Percentiles rank a stretch among this genome's conserved stretches.
Conservation (phyloP, 2,797 vertebrate species). For the Pipistrellus pipistrellus region DNA sequence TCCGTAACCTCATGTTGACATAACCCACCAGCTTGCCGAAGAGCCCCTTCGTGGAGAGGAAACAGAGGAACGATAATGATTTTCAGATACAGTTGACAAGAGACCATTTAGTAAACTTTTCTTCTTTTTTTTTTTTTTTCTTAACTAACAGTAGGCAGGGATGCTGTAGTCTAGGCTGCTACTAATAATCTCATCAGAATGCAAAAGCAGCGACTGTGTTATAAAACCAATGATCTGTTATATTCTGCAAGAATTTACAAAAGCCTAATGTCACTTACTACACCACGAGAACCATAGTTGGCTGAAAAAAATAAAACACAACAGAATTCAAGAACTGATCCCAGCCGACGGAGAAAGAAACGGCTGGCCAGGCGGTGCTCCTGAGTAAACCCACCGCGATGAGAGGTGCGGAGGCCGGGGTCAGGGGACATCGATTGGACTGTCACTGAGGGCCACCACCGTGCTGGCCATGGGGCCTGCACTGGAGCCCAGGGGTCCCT, state of each 20-base stretch:
- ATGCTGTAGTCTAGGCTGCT: conserved; percentile 93
- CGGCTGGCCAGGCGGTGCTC: too few species aligned
- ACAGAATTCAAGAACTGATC: conserved; percentile 88
- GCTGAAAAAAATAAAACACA: conserved; percentile 87
- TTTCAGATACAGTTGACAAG: conserved; percentile 94
- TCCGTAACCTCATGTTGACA: conserved; percentile 86
- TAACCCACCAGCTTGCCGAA: conserved; percentile 87
- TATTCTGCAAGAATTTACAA: conserved; percentile 95
- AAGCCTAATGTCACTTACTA: conserved; percentile 95
- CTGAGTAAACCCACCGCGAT: too few species aligned
- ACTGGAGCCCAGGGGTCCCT: not conserved
- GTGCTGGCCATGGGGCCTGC: not conserved
- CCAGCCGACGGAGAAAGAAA: conserved; percentile 67
- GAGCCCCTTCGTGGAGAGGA: conserved; percentile 86
- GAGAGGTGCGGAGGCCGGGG: too few species aligned
- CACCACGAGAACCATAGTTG: conserved; percentile 92
- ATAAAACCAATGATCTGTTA: conserved; percentile 96
- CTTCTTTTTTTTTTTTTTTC: conserved; percentile 91
- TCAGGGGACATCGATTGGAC: too few species aligned
- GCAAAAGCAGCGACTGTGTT: conserved; percentile 95
- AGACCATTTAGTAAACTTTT: conserved; percentile 94
- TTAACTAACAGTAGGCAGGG: conserved; percentile 92
- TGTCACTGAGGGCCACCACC: fast-evolving
- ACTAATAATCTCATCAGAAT: conserved; percentile 95
- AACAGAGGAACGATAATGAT: conserved; percentile 91